Conservation (phyloP, 1,140 invertebrate genomes). For the Drosophila truncata region DNA sequence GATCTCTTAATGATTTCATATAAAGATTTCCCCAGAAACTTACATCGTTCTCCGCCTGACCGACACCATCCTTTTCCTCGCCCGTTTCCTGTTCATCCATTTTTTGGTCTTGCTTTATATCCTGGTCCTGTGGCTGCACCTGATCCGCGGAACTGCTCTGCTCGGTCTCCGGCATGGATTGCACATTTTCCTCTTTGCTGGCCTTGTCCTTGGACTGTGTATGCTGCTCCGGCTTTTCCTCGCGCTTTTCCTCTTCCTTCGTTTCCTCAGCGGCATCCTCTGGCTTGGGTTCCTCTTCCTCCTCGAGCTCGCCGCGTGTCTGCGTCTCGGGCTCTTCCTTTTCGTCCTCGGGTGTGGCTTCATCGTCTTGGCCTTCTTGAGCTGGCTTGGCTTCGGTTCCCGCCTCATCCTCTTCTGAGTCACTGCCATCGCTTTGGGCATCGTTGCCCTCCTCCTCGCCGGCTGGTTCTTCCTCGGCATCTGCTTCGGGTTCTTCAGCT, state of each 20-base stretch:
- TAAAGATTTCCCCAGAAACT: conserved; percentile 29
- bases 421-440: conserved; percentile 85
- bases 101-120: conserved; percentile 80
- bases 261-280: conserved; percentile 72
- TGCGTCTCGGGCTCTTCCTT: conserved; percentile 85
- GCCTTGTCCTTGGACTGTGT: conserved; percentile 89
- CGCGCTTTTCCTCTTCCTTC: conserved; percentile 65
- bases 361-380: conserved; percentile 86
- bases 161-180: conserved; percentile 86
- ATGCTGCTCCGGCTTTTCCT: conserved; percentile 87
- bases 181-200: conserved; percentile 86
- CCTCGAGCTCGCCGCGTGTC: conserved; percentile 68
- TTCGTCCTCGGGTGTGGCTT: conserved; percentile 86
- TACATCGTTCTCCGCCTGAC: conserved; percentile 88
- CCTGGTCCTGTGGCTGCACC: conserved; percentile 67
- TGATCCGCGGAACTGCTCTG: conserved; percentile 80
- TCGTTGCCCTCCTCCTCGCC: conserved; percentile 85
- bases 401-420: conserved; percentile 78
- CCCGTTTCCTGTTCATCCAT: conserved; percentile 85
- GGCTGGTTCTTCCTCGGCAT: conserved; percentile 83
- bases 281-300: conserved; percentile 62
- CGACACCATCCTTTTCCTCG: conserved; percentile 88
- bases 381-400: conserved; percentile 75
- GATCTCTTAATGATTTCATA: not conserved
- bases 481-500: conserved; percentile 85